Evolutionary conservation across 2,888 invertebrate species (phyloP).

Genomic region (Trichopria drosophilae): DNA sequence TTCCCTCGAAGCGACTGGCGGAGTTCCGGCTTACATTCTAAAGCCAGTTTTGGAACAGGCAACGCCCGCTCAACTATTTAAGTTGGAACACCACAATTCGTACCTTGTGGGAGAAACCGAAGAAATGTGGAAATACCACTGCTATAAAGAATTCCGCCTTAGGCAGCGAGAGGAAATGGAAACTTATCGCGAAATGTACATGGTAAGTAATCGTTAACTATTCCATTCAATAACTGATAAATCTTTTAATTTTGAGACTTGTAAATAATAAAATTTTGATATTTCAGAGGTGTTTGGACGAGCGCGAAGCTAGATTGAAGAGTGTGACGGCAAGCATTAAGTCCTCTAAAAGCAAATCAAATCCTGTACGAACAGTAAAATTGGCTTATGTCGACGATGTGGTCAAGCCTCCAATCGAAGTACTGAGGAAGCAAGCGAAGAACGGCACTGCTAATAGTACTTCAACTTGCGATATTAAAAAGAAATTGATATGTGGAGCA

Average conservation of each 20-base stretch:
- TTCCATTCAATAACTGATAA: slow-evolving; percentile 4
- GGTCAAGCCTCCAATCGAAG: slow-evolving; percentile 85
- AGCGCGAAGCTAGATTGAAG: slow-evolving; percentile 79
- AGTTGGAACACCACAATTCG: slow-evolving; percentile 86
- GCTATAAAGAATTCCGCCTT: slow-evolving; percentile 75
- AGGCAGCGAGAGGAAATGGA: slow-evolving; percentile 81
- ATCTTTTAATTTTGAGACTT: not conserved
- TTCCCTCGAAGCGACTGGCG: slow-evolving; percentile 87
- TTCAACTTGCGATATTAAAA: slow-evolving; percentile 47
- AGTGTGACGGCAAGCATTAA: slow-evolving; percentile 82
- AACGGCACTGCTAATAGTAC: slow-evolving; percentile 68
- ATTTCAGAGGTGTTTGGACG: slow-evolving; percentile 76
- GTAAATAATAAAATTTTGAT: slow-evolving; percentile 3
- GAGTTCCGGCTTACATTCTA: slow-evolving; percentile 86
- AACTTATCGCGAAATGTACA: slow-evolving; percentile 87
- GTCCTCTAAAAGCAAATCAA: slow-evolving; percentile 74
- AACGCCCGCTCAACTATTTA: slow-evolving; percentile 80
- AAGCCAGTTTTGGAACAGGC: slow-evolving; percentile 87
- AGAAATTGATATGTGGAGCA: slow-evolving; percentile 46
- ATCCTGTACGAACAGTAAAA: slow-evolving; percentile 83
- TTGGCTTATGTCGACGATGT: slow-evolving; percentile 87
- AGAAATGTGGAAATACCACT: slow-evolving; percentile 84
- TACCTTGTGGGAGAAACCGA: slow-evolving; percentile 91
- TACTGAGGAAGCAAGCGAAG: slow-evolving; percentile 79
- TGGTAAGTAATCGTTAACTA: slow-evolving; percentile 63